Evolutionary conservation across 1,140 invertebrate genomes (phyloP).

Genomic region (Diploscapter pachys): DNA sequence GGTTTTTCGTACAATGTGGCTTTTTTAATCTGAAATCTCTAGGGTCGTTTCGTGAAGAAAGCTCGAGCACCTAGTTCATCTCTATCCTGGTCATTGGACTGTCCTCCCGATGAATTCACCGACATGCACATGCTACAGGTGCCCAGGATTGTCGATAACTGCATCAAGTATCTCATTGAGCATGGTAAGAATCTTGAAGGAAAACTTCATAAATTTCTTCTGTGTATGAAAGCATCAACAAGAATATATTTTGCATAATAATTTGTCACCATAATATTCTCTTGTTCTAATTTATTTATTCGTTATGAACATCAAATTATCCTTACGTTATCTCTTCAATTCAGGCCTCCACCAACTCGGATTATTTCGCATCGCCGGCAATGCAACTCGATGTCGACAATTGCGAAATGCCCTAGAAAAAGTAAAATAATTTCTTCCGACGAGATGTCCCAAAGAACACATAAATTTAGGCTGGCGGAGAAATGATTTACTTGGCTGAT

Average conservation of each 20-base stretch:
- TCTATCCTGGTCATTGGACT: slow-evolving; percentile 25
- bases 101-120: slow-evolving; percentile 12
- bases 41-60: slow-evolving; percentile 30
- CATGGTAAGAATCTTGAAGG: slow-evolving; percentile 10
- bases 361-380: slow-evolving; percentile 35
- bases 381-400: slow-evolving; percentile 33
- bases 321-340: slow-evolving; percentile 4
- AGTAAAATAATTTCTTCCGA: no score
- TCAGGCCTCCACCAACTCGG: slow-evolving; percentile 21
- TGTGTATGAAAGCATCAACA: no score
- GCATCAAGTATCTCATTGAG: slow-evolving; percentile 30
- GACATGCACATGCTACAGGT: slow-evolving; percentile 30
- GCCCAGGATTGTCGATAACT: slow-evolving; percentile 32
- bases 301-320: not conserved
- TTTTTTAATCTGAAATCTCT: not conserved
- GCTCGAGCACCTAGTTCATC: slow-evolving; percentile 20
- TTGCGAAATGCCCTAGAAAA: slow-evolving; percentile 27
- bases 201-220: no score
- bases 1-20: not conserved
- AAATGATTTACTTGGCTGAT: no score
- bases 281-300: no score
- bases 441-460: no score
- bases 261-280: no score
- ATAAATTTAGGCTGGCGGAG: no score
- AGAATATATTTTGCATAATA: no score